A percentile compares a stretch with the other conserved stretches of the same genome.
Evolutionary conservation across 2,797 vertebrate genomes (phyloP).

Genomic region (Micropoecilia bifurca): DNA sequence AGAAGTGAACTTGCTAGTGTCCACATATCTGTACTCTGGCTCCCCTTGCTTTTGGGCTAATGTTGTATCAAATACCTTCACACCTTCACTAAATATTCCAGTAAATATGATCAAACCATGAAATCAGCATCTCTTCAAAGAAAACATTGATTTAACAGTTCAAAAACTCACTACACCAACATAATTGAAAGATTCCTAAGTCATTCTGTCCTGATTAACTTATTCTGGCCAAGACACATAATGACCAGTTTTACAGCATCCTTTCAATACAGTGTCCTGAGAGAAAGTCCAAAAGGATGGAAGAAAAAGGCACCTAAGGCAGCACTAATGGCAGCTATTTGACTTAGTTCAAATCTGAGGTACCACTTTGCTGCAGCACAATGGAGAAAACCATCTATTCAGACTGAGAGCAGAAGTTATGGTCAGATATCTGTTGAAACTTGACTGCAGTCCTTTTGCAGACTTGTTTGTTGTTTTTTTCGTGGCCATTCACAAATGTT

Average conservation of each 20-base stretch:
- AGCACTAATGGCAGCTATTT: not conserved
- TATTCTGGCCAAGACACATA: not conserved
- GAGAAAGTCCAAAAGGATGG: not conserved
- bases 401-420: too few species aligned
- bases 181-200: not conserved
- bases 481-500: too few species aligned
- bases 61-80: too few species aligned
- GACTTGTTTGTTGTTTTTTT: too few species aligned
- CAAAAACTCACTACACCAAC: not conserved
- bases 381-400: too few species aligned
- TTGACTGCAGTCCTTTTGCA: too few species aligned
- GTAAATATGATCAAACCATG: not conserved
- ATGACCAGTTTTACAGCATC: not conserved
- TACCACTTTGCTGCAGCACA: too few species aligned
- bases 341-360: not conserved
- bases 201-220: not conserved
- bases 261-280: not conserved
- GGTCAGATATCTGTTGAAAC: too few species aligned
- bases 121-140: not conserved
- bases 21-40: too few species aligned
- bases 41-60: too few species aligned
- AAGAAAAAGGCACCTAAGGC: not conserved
- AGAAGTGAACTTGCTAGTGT: not conserved
- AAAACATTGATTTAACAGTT: not conserved
- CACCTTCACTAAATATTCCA: too few species aligned